Base-by-base conservation (phyloP, 2,797 vertebrate species). In the Oreonectes daqikongensis region DNA sequence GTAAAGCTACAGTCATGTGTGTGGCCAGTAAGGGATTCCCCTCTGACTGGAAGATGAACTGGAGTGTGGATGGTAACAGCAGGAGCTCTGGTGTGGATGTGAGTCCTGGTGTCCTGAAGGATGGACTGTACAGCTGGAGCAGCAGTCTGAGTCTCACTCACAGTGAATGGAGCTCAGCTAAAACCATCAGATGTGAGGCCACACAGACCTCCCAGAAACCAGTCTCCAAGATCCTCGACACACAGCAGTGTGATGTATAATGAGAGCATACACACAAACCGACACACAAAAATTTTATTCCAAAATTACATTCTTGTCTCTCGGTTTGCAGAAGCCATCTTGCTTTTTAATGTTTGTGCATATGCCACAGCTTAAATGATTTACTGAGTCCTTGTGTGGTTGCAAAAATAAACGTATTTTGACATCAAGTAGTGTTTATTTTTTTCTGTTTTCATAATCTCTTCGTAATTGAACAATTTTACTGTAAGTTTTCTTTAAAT, bases 1-100 rank as follows among this genome's bases (percentile, higher is more conserved):
- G 53, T 65, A 77, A 24, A 18, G 83, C 70, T 72, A 81, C 82
- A 28, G 80, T 86, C 75, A 44, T 86, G 83, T 88, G 89, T 83
- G 42, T 85, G 84, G 83, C 80, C 83, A 82, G 78, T 35, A 74
- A 77, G 69, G 85, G 86, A 78, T 88, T 82, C 80, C 87, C 87
- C 76, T 87, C 88, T 28, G 22, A 79, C 77, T 87, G 88, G 87
- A 86, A 22, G n/a, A 85, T 88, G 79, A 81, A 74, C 79, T 89
- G 87, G 86, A 87, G 81, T 80, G 77, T 88, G 85, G 81, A 79
- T 60, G 76, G 68, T 35, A 66, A 38, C 38, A 64, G 71, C 65
- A 75, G 11, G 59, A 75, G 59, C 75, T 75, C 70, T 3, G 85
- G 52, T 67, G 83, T 59, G 52, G 79, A 71, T 38, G 8, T 15